Evolutionary conservation across 2,888 invertebrate genomes (phyloP).

Genomic region (Myopa tessellatipennis): DNA sequence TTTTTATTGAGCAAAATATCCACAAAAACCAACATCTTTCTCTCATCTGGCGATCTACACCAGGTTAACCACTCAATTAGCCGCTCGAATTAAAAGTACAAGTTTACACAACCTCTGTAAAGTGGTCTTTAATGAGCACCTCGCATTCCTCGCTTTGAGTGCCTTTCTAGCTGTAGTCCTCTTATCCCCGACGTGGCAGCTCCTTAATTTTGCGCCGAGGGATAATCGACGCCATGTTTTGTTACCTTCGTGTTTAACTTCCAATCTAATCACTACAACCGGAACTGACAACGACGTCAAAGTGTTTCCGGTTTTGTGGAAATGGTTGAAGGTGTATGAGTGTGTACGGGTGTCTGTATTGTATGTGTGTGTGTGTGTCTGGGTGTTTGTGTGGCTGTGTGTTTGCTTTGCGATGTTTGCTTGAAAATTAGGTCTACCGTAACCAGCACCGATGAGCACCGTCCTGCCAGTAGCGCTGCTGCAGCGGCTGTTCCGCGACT

Average conservation of each 20-base stretch:
- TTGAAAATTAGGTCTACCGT: constrained; percentile 32
- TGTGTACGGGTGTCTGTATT: background rate
- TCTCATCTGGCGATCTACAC: background rate
- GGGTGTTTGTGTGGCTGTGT: background rate
- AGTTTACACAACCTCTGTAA: too few relatives aligned
- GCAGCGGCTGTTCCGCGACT: background rate
- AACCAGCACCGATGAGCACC: background rate
- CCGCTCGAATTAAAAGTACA: background rate
- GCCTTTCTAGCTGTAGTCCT: background rate
- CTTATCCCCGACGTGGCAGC: background rate
- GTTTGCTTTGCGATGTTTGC: constrained; percentile 28
- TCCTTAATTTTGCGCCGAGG: background rate
- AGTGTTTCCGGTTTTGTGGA: background rate
- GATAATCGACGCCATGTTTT: constrained; percentile 7
- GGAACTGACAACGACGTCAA: constrained; percentile 8
- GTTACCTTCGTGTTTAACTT: constrained; percentile 8
- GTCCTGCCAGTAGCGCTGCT: background rate
- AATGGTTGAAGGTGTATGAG: background rate
- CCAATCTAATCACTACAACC: constrained; percentile 20
- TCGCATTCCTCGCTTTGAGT: background rate
- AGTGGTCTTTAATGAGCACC: too few relatives aligned
- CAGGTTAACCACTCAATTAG: constrained; percentile 19
- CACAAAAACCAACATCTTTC: too few relatives aligned
- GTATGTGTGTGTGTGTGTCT: background rate
- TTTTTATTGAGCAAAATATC: background rate